These are phyloP conservation scores for Botia kubotai DNA, from an alignment of 2,797 vertebrate species.

Conservation along the genomic window DNA sequence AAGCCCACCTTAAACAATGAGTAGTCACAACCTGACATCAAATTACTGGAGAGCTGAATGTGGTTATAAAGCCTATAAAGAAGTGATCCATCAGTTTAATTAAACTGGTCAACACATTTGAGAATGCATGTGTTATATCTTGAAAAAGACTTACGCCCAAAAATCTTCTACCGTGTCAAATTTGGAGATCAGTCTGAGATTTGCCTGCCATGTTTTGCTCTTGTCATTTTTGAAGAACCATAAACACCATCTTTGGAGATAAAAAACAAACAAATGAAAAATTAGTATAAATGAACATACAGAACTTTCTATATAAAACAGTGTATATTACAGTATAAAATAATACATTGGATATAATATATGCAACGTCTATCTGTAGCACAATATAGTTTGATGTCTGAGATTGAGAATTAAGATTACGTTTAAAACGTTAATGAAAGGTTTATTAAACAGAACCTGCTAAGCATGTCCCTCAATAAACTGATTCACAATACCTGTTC, in stretches of 20 bases:
- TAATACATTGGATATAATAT: not conserved
- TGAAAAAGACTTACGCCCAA: conserved; percentile 92
- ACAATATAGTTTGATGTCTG: no score
- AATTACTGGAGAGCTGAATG: conserved; percentile 97
- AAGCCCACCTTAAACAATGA: conserved; percentile 94
- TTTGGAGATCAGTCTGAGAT: conserved; percentile 97
- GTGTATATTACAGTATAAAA: no score
- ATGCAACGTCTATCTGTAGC: no score
- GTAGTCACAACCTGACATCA: conserved; percentile 98
- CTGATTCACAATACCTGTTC: conserved; percentile 84
- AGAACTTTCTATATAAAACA: no score
- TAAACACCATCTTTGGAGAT: conserved; percentile 90
- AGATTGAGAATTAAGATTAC: no score
- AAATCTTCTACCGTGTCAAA: conserved; percentile 99
- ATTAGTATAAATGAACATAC: conserved; percentile 19
- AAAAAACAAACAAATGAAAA: conserved; percentile 33
- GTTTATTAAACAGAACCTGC: not conserved
- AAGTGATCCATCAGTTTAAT: conserved; percentile 31
- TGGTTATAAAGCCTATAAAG: conserved; percentile 94
- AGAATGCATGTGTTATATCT: not conserved
- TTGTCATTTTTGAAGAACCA: conserved; percentile 99
- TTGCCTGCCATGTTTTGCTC: conserved; percentile 99
- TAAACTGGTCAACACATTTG: not conserved
- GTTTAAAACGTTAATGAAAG: conserved; percentile 18
- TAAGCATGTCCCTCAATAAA: not conserved